Evolutionary conservation across 2,797 vertebrate species (phyloP).

Genomic region (Melanogrammus aeglefinus): DNA sequence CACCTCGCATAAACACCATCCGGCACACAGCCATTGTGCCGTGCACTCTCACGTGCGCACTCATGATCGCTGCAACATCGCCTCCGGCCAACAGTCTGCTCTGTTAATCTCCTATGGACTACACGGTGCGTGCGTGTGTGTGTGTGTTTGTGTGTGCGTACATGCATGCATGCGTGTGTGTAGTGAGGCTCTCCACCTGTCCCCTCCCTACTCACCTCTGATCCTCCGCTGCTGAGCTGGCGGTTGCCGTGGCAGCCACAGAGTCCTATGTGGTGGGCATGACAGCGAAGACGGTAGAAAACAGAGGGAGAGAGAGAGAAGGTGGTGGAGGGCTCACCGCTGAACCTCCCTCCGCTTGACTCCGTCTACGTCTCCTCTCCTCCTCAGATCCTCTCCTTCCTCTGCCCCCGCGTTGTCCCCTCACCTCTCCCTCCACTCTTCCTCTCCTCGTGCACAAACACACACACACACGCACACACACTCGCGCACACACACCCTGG

Average conservation of each 20-base stretch:
- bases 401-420: neutral
- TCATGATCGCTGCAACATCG: neutral
- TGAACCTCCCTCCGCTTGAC: conserved; percentile 12
- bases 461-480: neutral
- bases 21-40: conserved; percentile 12
- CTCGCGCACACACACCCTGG: neutral
- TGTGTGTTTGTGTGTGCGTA: neutral
- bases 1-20: conserved; percentile 11
- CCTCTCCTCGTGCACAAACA: conserved; percentile 24
- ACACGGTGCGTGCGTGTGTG: neutral
- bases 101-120: neutral
- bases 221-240: conserved; percentile 45
- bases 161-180: conserved; percentile 8
- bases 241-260: conserved; percentile 53
- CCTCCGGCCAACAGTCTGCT: neutral
- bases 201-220: conserved; percentile 52
- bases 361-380: neutral
- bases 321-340: neutral
- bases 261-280: conserved; percentile 65
- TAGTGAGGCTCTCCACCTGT: conserved; percentile 21
- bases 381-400: neutral
- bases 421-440: neutral
- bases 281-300: conserved; percentile 43
- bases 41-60: neutral
- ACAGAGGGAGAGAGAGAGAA: conserved; percentile 14